These are phyloP conservation scores for Eulithis testata DNA, from an alignment of 2,888 invertebrate genomes.

Conservation along the genomic window DNA sequence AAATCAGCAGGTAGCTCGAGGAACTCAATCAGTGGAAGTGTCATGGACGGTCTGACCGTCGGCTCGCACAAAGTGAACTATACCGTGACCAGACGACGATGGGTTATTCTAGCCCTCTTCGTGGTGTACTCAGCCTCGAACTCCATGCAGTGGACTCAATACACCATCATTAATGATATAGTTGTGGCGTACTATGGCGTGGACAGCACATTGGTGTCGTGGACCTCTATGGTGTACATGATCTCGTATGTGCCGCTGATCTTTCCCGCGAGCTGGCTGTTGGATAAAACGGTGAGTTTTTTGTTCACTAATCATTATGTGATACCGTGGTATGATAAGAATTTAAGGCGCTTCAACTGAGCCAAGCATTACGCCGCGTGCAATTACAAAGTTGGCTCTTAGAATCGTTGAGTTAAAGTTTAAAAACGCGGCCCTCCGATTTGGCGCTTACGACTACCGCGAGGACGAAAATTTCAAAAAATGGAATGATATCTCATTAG, in stretches of 20 bases:
- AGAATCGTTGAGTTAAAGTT: too few relatives aligned
- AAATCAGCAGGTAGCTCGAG: constrained; percentile 45
- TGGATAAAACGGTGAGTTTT: constrained; percentile 94
- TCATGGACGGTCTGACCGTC: constrained; percentile 57
- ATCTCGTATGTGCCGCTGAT: constrained; percentile 97
- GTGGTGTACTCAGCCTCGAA: constrained; percentile 95
- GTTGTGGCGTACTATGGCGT: constrained; percentile 90
- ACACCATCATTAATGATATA: constrained; percentile 94
- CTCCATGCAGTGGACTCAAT: constrained; percentile 98
- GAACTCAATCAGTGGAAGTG: constrained; percentile 57
- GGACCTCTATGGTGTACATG: constrained; percentile 99
- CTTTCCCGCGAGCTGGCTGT: constrained; percentile 97
- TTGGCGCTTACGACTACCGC: too few relatives aligned
- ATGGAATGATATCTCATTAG: too few relatives aligned
- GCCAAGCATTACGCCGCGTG: too few relatives aligned
- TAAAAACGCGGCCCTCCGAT: too few relatives aligned
- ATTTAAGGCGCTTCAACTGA: too few relatives aligned
- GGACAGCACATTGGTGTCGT: constrained; percentile 90
- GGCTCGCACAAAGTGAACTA: constrained; percentile 57
- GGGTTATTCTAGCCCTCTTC: constrained; percentile 93
- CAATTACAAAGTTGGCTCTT: too few relatives aligned
- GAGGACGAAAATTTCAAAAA: too few relatives aligned
- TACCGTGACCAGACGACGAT: constrained; percentile 88
- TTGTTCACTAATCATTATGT: not conserved
- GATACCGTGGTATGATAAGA: too few relatives aligned